Evolutionary conservation across 2,113 vertebrate species (phyloP), one percentile per base, ranked within the genome.

Genomic region (Melanocharis versteri): DNA sequence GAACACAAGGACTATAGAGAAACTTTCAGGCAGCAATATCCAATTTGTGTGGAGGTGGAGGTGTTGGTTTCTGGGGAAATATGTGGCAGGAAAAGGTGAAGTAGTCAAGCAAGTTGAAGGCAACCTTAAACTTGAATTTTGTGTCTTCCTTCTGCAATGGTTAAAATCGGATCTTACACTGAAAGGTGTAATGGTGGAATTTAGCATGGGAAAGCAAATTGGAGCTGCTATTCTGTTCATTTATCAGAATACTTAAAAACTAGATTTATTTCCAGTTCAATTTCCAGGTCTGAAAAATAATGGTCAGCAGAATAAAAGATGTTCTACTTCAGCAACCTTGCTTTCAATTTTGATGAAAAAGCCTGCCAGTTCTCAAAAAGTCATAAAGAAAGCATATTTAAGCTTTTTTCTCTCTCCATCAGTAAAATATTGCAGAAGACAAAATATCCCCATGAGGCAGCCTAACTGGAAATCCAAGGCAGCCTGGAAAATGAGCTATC

Each of bases 401-500:
- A 88, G 68, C 51, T 69, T 91, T 66, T 80, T 31, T 83, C 31
- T 68, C 54, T 83, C 57, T 87, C 83, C n/a, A 54, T 45, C n/a
- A 79, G 77, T 37, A 95, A 60, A 93, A 92, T 87, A 89, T 22
- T 53, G 26, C 21, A 76, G 61, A 95, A 95, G 79, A 95, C 79
- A 83, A 95, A 92, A 84, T 78, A 94, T 69, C 61, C 75, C 76
- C 83, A 88, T 53, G 65, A 81, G 83, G 64, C 30, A 95, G 62
- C 48, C 75, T 90, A 93, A 64, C 65, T 91, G 66, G 60, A 97
- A 96, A 92, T 60, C 78, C 89, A 54, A 93, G 23, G 64, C 44
- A 93, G 50, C 72, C 62, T 77, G 37, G 58, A 88, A 97, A 96
- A 96, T 89, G 56, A 97, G 78, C 30, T 66, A 51, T 73, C 65